Conservation (phyloP, 2,888 invertebrate genomes). For the Diarsia rubi region DNA sequence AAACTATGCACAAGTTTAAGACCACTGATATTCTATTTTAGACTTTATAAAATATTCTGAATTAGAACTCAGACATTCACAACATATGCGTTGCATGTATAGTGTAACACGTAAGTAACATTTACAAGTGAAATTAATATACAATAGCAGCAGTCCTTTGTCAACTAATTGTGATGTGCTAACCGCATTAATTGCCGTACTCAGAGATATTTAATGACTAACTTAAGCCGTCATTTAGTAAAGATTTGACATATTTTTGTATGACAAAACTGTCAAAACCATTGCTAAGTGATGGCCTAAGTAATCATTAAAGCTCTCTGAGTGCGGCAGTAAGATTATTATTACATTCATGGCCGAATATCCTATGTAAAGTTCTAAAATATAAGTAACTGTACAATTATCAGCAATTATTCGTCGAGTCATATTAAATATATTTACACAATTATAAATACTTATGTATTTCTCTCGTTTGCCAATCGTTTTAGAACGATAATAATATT, state of each 20-base stretch:
- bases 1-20: constrained; percentile 92
- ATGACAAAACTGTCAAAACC: too few relatives aligned
- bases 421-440: constrained; percentile 86
- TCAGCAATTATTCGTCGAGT: constrained; percentile 78
- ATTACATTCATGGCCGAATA: constrained; percentile 85
- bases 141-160: constrained; percentile 81
- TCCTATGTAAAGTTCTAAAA: constrained; percentile 80
- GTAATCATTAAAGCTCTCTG: too few relatives aligned
- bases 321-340: too few relatives aligned
- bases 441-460: constrained; percentile 71
- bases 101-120: constrained; percentile 57
- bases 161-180: constrained; percentile 83
- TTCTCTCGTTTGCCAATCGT: constrained; percentile 67
- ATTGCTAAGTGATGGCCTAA: too few relatives aligned
- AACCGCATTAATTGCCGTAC: constrained; percentile 76
- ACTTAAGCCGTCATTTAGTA: too few relatives aligned
- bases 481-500: constrained; percentile 49
- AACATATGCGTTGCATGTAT: constrained; percentile 64
- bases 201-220: too few relatives aligned
- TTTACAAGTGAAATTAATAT: constrained; percentile 80
- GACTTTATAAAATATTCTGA: constrained; percentile 84
- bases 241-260: too few relatives aligned
- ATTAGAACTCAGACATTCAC: constrained; percentile 79
- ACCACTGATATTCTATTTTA: constrained; percentile 86
- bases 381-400: constrained; percentile 86